Conservation (phyloP, 2,888 invertebrate genomes). For the Apodemia duryi region DNA sequence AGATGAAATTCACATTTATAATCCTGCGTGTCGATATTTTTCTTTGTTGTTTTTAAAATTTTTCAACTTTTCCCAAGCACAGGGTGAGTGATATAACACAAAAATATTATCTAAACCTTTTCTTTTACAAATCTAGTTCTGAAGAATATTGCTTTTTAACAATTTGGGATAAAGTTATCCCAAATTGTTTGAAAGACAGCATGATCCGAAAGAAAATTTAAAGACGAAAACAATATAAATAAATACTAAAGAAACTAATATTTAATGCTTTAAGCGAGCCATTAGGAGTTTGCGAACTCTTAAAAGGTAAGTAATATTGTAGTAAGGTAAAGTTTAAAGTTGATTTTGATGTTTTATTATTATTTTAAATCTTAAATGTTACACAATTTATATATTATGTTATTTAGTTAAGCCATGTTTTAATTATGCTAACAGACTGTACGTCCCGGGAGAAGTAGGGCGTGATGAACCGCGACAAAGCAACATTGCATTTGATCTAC, state of each 20-base stretch:
- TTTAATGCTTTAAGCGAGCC: neutral
- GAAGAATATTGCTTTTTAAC: neutral
- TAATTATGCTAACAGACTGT: conserved; percentile 75
- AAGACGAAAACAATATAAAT: neutral
- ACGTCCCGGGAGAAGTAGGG: conserved; percentile 64
- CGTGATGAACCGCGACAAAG: conserved; percentile 56
- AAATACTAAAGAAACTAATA: neutral
- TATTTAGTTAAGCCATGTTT: conserved; percentile 56
- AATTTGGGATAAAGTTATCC: neutral
- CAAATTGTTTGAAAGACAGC: neutral
- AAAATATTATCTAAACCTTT: too few relatives aligned
- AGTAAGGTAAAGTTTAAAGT: neutral
- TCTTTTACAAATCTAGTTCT: neutral
- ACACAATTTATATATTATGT: too few relatives aligned
- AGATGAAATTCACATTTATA: too few relatives aligned
- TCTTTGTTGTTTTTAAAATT: too few relatives aligned
- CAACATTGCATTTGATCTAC: conserved; percentile 48
- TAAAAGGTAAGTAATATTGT: neutral
- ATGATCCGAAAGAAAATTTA: neutral
- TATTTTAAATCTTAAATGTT: too few relatives aligned
- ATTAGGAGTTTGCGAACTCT: neutral
- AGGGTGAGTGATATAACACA: too few relatives aligned
- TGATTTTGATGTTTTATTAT: too few relatives aligned
- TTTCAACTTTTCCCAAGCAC: too few relatives aligned
- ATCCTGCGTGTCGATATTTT: too few relatives aligned